Percentiles rank a stretch among this genome's conserved stretches.
These are phyloP conservation scores for Lampris megalopsis DNA, from an alignment of 2,113 vertebrate genomes.

Conservation along the genomic window DNA sequence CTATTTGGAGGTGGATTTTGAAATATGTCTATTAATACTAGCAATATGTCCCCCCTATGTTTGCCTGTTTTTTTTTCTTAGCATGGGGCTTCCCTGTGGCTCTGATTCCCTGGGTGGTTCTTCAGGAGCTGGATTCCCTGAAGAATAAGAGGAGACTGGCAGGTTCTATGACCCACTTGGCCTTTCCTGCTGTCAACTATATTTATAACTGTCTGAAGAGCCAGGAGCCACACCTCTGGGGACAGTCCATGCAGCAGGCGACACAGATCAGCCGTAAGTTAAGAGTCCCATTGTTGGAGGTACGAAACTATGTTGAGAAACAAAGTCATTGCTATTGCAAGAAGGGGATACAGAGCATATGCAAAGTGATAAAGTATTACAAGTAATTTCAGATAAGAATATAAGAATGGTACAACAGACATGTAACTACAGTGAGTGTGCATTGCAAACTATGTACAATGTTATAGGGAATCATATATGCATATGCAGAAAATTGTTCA, in stretches of 20 bases:
- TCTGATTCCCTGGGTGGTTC: slow-evolving; percentile 94
- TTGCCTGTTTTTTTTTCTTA: slow-evolving; percentile 48
- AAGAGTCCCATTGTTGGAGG: background rate
- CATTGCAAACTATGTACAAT: too few relatives aligned
- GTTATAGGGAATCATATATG: too few relatives aligned
- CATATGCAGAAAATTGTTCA: too few relatives aligned
- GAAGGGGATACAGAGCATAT: too few relatives aligned
- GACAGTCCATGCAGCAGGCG: slow-evolving; percentile 95
- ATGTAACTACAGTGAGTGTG: too few relatives aligned
- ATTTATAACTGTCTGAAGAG: slow-evolving; percentile 87
- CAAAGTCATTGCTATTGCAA: too few relatives aligned
- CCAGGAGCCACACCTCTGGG: slow-evolving; percentile 87
- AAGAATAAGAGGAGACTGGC: slow-evolving; percentile 86
- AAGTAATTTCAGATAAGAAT: too few relatives aligned
- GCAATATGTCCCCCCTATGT: background rate
- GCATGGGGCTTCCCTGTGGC: slow-evolving; percentile 84
- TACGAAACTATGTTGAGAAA: too few relatives aligned
- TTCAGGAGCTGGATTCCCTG: slow-evolving; percentile 92
- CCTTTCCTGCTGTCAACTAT: slow-evolving; percentile 90
- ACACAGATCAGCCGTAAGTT: slow-evolving; percentile 87
- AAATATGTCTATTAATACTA: too few relatives aligned
- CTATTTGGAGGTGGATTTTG: too few relatives aligned
- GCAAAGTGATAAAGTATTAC: too few relatives aligned
- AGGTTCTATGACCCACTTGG: slow-evolving; percentile 85
- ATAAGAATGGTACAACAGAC: too few relatives aligned